These are phyloP conservation scores for Anastrepha ludens DNA, from an alignment of 1,140 invertebrate genomes.

Conservation along the genomic window DNA sequence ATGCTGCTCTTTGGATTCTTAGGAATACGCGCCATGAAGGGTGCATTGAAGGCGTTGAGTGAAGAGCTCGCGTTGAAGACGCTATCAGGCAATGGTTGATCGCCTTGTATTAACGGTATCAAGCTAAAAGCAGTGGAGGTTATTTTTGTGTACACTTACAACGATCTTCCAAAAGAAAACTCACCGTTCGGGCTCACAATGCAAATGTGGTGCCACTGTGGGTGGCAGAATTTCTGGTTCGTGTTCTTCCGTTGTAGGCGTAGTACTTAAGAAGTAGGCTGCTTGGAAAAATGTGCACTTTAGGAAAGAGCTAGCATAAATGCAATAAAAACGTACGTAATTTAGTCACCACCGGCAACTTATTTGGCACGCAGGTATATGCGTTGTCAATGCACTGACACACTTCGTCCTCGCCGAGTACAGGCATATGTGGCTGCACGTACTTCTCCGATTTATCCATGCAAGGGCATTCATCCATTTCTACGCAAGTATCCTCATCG, in stretches of 20 bases:
- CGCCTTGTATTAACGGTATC: constrained; percentile 77
- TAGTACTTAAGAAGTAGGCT: neutral
- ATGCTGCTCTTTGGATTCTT: constrained; percentile 64
- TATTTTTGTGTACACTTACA: neutral
- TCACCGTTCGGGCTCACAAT: constrained; percentile 75
- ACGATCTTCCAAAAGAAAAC: constrained; percentile 40
- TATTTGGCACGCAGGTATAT: constrained; percentile 79
- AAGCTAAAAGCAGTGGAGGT: constrained; percentile 66
- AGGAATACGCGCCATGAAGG: constrained; percentile 76
- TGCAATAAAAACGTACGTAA: constrained; percentile 45
- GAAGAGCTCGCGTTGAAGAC: constrained; percentile 79
- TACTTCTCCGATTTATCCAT: constrained; percentile 77
- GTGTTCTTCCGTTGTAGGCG: neutral
- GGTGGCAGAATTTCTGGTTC: constrained; percentile 69
- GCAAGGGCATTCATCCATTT: constrained; percentile 82
- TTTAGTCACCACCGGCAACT: constrained; percentile 61
- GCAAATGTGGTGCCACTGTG: constrained; percentile 75
- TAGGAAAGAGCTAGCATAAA: neutral
- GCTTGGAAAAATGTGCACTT: neutral
- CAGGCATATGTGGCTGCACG: constrained; percentile 74
- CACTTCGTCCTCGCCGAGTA: constrained; percentile 73
- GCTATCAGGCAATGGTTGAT: constrained; percentile 75
- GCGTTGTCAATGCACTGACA: constrained; percentile 87
- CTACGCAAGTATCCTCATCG: constrained; percentile 82
- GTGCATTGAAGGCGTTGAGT: constrained; percentile 74